Evolutionary conservation across 2,113 vertebrate genomes (phyloP).

Genomic region (Melanostigma gelatinosum): DNA sequence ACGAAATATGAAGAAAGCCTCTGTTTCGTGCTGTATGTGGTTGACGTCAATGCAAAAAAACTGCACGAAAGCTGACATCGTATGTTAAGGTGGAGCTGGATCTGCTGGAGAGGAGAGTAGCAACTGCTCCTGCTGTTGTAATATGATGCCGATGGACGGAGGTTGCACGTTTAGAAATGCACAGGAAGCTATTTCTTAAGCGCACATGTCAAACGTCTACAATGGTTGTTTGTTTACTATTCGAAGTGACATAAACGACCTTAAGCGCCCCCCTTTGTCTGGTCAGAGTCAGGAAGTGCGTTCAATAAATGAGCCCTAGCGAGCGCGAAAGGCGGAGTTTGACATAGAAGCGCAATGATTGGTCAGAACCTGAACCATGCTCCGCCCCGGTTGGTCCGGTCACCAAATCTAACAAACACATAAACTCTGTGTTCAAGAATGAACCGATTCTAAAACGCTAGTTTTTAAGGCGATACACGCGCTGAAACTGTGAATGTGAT

Average conservation of each 20-base stretch:
- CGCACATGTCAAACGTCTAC: not conserved
- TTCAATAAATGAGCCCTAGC: conserved; percentile 4
- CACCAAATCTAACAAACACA: conserved; percentile 1
- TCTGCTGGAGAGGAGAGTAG: not conserved
- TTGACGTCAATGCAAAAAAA: conserved; percentile 85
- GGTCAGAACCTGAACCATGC: not conserved
- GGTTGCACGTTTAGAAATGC: accelerated
- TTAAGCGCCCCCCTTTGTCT: conserved; percentile 63
- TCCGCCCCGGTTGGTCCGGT: not conserved
- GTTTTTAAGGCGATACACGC: not conserved
- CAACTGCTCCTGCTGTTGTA: not conserved
- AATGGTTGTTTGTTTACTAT: not conserved
- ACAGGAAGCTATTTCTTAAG: accelerated
- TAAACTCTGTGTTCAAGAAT: not conserved
- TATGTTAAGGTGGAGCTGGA: conserved; percentile 79
- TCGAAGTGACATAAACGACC: conserved; percentile 1
- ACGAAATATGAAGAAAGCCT: conserved; percentile 71
- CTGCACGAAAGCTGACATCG: conserved; percentile 75
- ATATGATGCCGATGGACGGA: accelerated
- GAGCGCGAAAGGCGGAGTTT: conserved; percentile 32
- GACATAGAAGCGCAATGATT: not conserved
- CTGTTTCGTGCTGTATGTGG: conserved; percentile 70
- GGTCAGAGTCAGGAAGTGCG: conserved; percentile 58
- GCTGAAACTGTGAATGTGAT: accelerated
- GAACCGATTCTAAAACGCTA: accelerated